phyloP scores from a whole-genome alignment of 1,140 invertebrate genomes.

The Zaprionus davidi region DNA sequence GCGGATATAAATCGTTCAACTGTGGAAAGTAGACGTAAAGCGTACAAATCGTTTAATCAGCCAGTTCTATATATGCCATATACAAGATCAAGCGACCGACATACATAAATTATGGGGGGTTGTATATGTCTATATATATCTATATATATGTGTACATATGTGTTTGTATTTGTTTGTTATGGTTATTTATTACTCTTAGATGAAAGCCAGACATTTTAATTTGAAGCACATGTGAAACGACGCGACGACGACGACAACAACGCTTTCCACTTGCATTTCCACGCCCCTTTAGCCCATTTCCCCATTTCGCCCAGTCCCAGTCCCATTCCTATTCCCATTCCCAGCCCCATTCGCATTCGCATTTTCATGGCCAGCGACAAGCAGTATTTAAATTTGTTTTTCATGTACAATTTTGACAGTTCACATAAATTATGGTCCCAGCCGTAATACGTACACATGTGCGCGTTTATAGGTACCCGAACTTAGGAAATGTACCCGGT shows the following conservation, averaged over 20 bases:
- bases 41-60: slow-evolving; percentile 64
- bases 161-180: slow-evolving; percentile 30
- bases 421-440: slow-evolving; percentile 55
- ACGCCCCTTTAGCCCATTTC: slow-evolving; percentile 39
- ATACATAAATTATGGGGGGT: slow-evolving; percentile 8
- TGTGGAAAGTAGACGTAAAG: slow-evolving; percentile 57
- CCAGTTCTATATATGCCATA: slow-evolving; percentile 1
- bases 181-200: slow-evolving; percentile 77
- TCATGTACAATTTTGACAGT: slow-evolving; percentile 62
- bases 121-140: slow-evolving; percentile 13
- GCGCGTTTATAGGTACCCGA: not conserved
- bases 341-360: slow-evolving; percentile 20
- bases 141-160: slow-evolving; percentile 8
- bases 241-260: slow-evolving; percentile 26
- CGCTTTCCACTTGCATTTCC: slow-evolving; percentile 59
- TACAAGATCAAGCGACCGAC: slow-evolving; percentile 3
- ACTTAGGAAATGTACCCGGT: not conserved
- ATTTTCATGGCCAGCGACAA: slow-evolving; percentile 11
- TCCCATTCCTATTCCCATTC: not conserved
- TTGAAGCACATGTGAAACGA: slow-evolving; percentile 62
- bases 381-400: slow-evolving; percentile 48
- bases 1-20: slow-evolving; percentile 82
- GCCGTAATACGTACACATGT: not conserved
- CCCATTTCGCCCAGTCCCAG: slow-evolving; percentile 21
- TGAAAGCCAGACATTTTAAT: slow-evolving; percentile 71